Conservation (phyloP, 2,888 invertebrate species). For the Maniola hyperantus region DNA sequence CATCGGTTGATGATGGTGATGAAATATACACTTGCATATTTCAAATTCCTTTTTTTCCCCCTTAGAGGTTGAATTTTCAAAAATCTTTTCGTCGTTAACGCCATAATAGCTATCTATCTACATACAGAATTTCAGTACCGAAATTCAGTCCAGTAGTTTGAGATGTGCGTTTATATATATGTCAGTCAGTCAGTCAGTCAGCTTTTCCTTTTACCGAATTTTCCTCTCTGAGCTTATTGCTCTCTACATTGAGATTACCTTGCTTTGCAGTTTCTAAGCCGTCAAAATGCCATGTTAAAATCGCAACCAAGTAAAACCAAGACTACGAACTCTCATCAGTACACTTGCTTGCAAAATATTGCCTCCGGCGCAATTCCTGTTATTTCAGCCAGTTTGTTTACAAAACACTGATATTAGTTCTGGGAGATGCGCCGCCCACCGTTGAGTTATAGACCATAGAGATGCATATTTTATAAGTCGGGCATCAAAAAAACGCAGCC, state of each 20-base stretch:
- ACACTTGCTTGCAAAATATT: slow-evolving; percentile 38
- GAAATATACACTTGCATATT: too few species aligned
- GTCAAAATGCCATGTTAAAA: slow-evolving; percentile 14
- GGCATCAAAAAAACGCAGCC: neutral
- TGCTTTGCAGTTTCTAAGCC: neutral
- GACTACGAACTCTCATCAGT: slow-evolving; percentile 11
- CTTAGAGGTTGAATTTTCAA: too few species aligned
- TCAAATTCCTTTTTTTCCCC: too few species aligned
- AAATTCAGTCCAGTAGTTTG: too few species aligned
- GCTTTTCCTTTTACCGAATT: too few species aligned
- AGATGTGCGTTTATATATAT: too few species aligned
- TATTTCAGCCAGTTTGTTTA: slow-evolving; percentile 39
- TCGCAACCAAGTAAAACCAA: neutral
- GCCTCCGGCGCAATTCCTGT: slow-evolving; percentile 41
- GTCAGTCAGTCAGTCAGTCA: too few species aligned
- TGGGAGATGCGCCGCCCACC: slow-evolving; percentile 22
- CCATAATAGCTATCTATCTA: too few species aligned
- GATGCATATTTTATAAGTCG: neutral
- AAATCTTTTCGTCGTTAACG: too few species aligned
- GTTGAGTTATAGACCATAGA: neutral
- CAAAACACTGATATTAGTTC: slow-evolving; percentile 44
- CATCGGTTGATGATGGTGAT: too few species aligned
- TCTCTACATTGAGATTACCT: neutral
- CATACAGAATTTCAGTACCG: too few species aligned
- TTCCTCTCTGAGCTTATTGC: neutral